phyloP scores from a whole-genome alignment of 1,140 invertebrate genomes.

The Orius insidiosus region DNA sequence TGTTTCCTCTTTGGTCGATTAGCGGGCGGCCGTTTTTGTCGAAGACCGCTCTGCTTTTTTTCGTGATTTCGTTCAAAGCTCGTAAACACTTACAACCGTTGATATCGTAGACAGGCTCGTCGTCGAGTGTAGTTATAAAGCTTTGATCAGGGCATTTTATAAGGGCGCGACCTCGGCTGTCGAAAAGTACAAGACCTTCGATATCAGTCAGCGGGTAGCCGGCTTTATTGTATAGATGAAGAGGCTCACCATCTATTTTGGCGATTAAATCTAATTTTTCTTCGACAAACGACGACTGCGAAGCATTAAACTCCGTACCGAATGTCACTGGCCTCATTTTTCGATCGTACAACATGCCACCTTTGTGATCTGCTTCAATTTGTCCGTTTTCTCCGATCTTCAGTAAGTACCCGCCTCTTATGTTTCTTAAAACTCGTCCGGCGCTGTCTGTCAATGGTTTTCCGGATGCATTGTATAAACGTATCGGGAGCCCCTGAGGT shows the following conservation, averaged over 20 bases:
- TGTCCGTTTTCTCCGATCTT: neutral
- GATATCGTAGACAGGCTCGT: neutral
- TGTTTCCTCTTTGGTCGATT: slow-evolving; percentile 3
- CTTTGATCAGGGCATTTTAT: neutral
- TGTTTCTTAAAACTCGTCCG: neutral
- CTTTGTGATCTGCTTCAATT: neutral
- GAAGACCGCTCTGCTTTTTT: neutral
- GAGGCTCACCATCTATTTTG: neutral
- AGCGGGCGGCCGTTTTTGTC: slow-evolving; percentile 6
- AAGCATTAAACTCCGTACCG: neutral
- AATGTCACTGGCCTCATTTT: neutral
- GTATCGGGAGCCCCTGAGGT: slow-evolving; percentile 1
- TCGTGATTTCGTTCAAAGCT: neutral
- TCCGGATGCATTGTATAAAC: neutral
- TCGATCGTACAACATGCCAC: slow-evolving; percentile 1
- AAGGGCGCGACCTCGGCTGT: neutral
- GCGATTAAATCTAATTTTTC: neutral
- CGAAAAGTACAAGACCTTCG: slow-evolving; percentile 1
- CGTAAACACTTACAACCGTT: slow-evolving; percentile 3
- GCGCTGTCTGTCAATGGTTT: slow-evolving; percentile 3
- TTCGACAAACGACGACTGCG: neutral
- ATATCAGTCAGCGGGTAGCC: slow-evolving; percentile 3
- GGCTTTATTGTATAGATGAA: slow-evolving; percentile 1
- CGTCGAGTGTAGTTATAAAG: neutral
- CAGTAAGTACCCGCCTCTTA: neutral